These are phyloP conservation scores for Dolichopus griseipennis DNA, from an alignment of 2,888 invertebrate species.

Conservation along the genomic window DNA sequence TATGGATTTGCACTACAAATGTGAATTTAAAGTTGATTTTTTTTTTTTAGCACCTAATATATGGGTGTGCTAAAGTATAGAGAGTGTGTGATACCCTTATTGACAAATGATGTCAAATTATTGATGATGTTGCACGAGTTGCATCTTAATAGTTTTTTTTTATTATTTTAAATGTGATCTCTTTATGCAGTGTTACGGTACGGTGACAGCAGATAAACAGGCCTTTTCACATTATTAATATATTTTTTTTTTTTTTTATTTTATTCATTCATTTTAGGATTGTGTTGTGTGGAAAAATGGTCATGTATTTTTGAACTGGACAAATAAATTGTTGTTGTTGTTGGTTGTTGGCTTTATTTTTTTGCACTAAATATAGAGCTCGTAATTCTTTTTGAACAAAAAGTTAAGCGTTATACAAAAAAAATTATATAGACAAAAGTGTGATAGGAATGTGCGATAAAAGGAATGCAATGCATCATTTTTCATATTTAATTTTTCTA, in stretches of 20 bases:
- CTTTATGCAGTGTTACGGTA: too few relatives aligned
- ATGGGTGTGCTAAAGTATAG: too few relatives aligned
- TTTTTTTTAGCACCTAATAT: too few relatives aligned
- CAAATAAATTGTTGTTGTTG: not conserved
- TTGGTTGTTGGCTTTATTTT: too few relatives aligned
- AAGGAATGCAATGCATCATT: not conserved
- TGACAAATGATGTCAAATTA: slow-evolving; percentile 1
- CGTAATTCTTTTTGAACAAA: too few relatives aligned
- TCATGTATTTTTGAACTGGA: not conserved
- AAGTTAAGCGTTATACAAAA: too few relatives aligned
- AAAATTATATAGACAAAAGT: too few relatives aligned
- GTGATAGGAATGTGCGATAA: not conserved
- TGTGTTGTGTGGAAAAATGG: not conserved
- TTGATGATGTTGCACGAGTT: not conserved
- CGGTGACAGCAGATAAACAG: too few relatives aligned
- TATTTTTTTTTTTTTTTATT: not conserved
- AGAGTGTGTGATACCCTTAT: not conserved
- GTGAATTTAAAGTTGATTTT: too few relatives aligned
- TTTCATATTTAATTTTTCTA: not conserved
- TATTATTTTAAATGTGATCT: too few relatives aligned
- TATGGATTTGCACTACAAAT: too few relatives aligned
- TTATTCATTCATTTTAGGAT: not conserved
- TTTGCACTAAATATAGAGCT: not conserved
- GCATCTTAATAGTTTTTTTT: not conserved
- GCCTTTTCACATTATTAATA: not conserved